Conservation (phyloP, 2,113 vertebrate species). For the Thunnus thynnus region DNA sequence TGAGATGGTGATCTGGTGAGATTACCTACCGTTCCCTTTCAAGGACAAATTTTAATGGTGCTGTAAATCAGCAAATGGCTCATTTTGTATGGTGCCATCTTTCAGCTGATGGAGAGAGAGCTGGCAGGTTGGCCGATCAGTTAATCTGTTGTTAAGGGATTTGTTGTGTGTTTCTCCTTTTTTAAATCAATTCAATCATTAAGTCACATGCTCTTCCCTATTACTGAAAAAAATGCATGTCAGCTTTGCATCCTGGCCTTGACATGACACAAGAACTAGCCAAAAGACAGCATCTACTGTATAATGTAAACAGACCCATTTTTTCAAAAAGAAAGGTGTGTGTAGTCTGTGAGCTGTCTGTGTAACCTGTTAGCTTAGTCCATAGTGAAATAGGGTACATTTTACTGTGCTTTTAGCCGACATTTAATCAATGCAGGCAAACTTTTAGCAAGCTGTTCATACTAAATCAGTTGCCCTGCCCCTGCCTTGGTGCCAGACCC, state of each 20-base stretch:
- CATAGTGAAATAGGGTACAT: too few species aligned
- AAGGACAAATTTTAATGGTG: slow-evolving; percentile 62
- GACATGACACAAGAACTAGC: not conserved
- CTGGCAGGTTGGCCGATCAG: slow-evolving; percentile 26
- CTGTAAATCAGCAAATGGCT: slow-evolving; percentile 51
- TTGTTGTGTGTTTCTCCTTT: not conserved
- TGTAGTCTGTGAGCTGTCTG: too few species aligned
- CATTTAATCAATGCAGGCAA: too few species aligned
- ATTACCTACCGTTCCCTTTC: slow-evolving; percentile 54
- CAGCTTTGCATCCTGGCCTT: not conserved
- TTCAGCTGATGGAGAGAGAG: slow-evolving; percentile 43
- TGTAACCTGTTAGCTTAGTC: too few species aligned
- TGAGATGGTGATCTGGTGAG: slow-evolving; percentile 64
- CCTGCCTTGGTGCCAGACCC: too few species aligned
- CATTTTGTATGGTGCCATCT: slow-evolving; percentile 42
- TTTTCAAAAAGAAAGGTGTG: too few species aligned
- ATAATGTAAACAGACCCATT: not conserved
- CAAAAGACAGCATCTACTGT: not conserved
- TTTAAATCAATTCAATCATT: not conserved
- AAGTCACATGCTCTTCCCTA: not conserved
- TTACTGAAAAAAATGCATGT: not conserved
- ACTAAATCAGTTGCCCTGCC: too few species aligned
- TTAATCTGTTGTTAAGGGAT: slow-evolving; percentile 9
- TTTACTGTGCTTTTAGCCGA: too few species aligned
- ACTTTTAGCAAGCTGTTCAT: too few species aligned